Evolutionary conservation across 1,140 invertebrate species (phyloP).

Genomic region (Cotesia glomerata): DNA sequence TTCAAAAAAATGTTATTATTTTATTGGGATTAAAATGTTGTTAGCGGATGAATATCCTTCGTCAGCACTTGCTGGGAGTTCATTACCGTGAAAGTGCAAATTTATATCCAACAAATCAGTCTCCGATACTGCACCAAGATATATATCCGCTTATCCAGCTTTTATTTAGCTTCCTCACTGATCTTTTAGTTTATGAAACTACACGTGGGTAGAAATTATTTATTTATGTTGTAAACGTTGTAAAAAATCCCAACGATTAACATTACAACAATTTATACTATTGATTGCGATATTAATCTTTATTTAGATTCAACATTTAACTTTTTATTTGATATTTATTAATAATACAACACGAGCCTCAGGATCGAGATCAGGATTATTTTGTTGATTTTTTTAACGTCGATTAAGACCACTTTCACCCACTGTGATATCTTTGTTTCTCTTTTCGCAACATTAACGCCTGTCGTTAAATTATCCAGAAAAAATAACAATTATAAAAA

Average conservation of each 20-base stretch:
- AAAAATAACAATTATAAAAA: neutral
- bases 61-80: neutral
- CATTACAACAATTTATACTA: too few relatives aligned
- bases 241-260: too few relatives aligned
- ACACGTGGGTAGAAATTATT: too few relatives aligned
- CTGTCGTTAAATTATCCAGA: neutral
- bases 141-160: slow-evolving; percentile 21
- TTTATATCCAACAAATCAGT: slow-evolving; percentile 26
- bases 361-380: neutral
- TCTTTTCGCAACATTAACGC: neutral
- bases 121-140: neutral
- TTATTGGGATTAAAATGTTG: slow-evolving; percentile 10
- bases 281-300: too few relatives aligned
- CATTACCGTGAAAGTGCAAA: slow-evolving; percentile 25
- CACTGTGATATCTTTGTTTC: neutral
- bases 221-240: too few relatives aligned
- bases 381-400: neutral
- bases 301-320: too few relatives aligned
- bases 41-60: slow-evolving; percentile 20
- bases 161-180: neutral
- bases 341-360: too few relatives aligned
- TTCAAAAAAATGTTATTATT: neutral
- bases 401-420: slow-evolving; percentile 2
- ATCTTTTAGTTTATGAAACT: neutral
- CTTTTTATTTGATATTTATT: too few relatives aligned